These are phyloP conservation scores for Penaeus indicus DNA, from an alignment of 1,140 invertebrate species.

Conservation along the genomic window DNA sequence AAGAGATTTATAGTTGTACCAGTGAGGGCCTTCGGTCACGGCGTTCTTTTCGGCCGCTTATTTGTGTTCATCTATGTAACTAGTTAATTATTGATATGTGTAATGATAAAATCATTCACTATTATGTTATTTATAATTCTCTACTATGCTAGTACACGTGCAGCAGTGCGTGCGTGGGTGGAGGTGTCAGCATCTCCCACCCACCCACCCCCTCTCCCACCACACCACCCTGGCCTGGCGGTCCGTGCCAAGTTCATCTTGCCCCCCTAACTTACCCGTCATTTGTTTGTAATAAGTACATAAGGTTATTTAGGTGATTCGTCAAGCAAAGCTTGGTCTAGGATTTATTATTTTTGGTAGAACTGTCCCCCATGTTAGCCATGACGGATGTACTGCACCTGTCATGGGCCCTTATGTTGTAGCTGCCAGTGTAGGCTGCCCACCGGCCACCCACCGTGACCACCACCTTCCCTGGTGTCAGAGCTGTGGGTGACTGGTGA, in stretches of 20 bases:
- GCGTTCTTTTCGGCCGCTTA: constrained; percentile 51
- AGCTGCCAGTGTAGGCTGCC: constrained; percentile 51
- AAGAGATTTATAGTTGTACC: constrained; percentile 62
- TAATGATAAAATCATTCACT: constrained; percentile 61
- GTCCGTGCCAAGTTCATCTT: constrained; percentile 64
- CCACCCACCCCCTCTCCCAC: not conserved
- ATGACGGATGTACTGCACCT: constrained; percentile 43
- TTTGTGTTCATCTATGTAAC: constrained; percentile 65
- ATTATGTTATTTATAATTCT: constrained; percentile 62
- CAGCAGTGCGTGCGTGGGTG: constrained; percentile 51
- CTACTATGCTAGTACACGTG: constrained; percentile 59
- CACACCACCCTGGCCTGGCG: constrained; percentile 57
- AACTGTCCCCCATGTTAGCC: constrained; percentile 49
- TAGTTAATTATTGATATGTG: constrained; percentile 62
- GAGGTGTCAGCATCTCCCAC: not conserved
- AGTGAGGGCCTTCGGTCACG: constrained; percentile 53
- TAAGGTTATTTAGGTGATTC: constrained; percentile 64
- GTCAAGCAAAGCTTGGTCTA: constrained; percentile 64
- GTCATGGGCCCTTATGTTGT: constrained; percentile 51
- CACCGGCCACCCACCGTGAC: constrained; percentile 19
- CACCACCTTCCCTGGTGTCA: constrained; percentile 29
- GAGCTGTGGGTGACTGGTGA: constrained; percentile 29
- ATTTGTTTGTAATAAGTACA: constrained; percentile 64
- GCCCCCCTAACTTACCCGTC: constrained; percentile 63
- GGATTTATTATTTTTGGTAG: constrained; percentile 64